phyloP scores from a whole-genome alignment of 2,113 vertebrate species.

The Scomber japonicus region DNA sequence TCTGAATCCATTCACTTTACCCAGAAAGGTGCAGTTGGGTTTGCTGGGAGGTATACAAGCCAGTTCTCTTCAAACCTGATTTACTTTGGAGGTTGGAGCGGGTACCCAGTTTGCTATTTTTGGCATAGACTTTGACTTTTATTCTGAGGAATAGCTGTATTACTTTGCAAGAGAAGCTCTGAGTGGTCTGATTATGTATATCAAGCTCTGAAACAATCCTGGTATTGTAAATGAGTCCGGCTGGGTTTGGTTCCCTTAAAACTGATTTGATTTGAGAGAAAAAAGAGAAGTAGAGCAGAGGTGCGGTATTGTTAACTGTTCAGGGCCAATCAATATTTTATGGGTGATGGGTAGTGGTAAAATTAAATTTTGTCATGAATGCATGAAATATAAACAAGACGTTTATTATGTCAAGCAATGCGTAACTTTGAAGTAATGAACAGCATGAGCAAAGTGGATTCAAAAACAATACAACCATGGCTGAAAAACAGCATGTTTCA shows the following conservation, averaged over 20 bases:
- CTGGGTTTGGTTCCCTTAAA: constrained; percentile 32
- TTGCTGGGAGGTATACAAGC: constrained; percentile 28
- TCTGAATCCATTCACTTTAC: constrained; percentile 5
- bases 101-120: constrained; percentile 64
- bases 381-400: constrained; percentile 60
- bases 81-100: constrained; percentile 60
- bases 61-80: constrained; percentile 63
- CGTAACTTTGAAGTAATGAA: constrained; percentile 53
- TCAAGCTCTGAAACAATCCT: constrained; percentile 65
- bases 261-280: constrained; percentile 58
- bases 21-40: constrained; percentile 30
- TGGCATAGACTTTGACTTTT: constrained; percentile 58
- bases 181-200: constrained; percentile 65
- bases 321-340: constrained; percentile 44
- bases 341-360: constrained; percentile 49
- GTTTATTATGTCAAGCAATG: constrained; percentile 49
- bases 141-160: constrained; percentile 51
- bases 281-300: constrained; percentile 36
- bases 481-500: constrained; percentile 47
- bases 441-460: constrained; percentile 45
- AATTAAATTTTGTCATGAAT: constrained; percentile 38
- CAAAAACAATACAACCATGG: constrained; percentile 45
- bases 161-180: constrained; percentile 49
- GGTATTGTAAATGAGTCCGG: constrained; percentile 63
- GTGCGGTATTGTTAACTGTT: constrained; percentile 27